These are phyloP conservation scores for Petrocephalus schoutedeni DNA, from an alignment of 2,797 vertebrate species.

Conservation along the genomic window DNA sequence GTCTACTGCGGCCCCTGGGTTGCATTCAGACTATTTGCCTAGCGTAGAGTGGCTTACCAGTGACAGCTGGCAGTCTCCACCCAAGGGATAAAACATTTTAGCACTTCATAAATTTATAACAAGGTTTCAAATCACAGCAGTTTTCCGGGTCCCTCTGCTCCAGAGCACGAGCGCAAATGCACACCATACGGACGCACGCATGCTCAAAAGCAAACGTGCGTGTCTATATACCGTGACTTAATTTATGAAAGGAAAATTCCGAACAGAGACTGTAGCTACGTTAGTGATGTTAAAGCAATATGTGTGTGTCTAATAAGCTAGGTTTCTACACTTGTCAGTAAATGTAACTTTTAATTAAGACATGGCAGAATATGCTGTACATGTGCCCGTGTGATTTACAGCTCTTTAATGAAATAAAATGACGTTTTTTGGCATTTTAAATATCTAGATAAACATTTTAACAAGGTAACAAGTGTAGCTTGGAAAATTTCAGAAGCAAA, in stretches of 20 bases:
- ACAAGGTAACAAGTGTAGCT: neutral
- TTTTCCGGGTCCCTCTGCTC: neutral
- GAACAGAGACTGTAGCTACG: neutral
- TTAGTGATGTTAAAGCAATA: neutral
- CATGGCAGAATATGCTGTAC: neutral
- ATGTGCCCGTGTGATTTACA: neutral
- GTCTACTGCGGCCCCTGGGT: conserved; percentile 44
- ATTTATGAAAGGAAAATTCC: neutral
- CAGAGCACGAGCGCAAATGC: neutral
- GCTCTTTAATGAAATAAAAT: neutral
- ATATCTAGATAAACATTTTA: neutral
- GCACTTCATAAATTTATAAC: conserved; percentile 99
- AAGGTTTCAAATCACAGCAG: conserved; percentile 68
- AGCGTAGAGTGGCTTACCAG: conserved; percentile 61
- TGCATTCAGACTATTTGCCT: conserved; percentile 41
- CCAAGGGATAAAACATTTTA: conserved; percentile 80
- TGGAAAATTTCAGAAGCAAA: neutral
- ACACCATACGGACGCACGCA: neutral
- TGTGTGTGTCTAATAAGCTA: neutral
- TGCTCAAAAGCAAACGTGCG: neutral
- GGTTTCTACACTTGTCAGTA: neutral
- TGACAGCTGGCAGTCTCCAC: conserved; percentile 83
- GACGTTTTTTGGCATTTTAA: neutral
- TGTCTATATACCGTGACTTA: neutral
- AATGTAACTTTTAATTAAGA: neutral